Evolutionary conservation across 2,113 vertebrate species (phyloP).

Genomic region (Nycticryphes semicollaris): DNA sequence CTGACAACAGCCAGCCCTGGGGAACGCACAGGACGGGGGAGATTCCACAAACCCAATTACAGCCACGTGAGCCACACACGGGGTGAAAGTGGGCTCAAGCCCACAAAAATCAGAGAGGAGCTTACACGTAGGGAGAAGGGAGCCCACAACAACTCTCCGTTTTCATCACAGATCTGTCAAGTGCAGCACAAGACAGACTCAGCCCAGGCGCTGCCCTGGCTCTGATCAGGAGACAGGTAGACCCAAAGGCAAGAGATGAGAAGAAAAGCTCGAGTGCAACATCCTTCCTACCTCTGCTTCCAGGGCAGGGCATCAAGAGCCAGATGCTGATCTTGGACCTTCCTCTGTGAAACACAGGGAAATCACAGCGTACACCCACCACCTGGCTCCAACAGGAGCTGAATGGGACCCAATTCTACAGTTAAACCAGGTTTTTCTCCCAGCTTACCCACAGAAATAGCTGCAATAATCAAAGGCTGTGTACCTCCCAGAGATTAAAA

Average conservation of each 20-base stretch:
- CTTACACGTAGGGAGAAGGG: neutral
- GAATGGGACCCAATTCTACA: neutral
- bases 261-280: neutral
- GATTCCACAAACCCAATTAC: neutral
- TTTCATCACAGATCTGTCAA: rapidly evolving
- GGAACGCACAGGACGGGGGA: neutral
- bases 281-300: neutral
- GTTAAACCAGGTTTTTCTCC: rapidly evolving
- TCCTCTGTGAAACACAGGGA: neutral
- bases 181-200: neutral
- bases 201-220: neutral
- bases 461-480: neutral
- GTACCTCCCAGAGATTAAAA: neutral
- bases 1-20: constrained; percentile 29
- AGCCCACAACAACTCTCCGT: neutral
- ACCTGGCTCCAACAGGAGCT: neutral
- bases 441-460: neutral
- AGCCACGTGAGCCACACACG: rapidly evolving
- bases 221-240: rapidly evolving
- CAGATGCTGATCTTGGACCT: neutral
- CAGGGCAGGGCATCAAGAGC: neutral
- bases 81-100: neutral
- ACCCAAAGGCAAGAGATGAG: neutral
- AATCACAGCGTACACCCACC: neutral
- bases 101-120: neutral